Base-by-base conservation (phyloP, 1,140 invertebrate species). In the Drosophila quadrilineata region DNA sequence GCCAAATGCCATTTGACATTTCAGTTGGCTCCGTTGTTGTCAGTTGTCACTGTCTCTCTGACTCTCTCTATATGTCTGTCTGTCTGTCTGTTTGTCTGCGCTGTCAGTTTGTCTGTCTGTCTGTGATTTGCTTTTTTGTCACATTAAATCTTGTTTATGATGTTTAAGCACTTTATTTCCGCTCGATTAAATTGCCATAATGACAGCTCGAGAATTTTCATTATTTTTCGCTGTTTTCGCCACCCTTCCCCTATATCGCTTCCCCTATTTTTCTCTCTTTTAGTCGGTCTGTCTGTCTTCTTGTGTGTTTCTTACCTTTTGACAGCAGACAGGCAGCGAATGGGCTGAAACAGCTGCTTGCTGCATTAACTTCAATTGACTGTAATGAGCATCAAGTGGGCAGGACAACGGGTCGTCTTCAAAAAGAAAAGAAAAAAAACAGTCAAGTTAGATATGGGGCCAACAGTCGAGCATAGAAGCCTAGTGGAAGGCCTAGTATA, bases 71-170 rank as follows among this genome's bases (percentile, higher is more conserved):
- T n/a, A n/a, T n/a, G n/a, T n/a, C n/a, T n/a, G n/a, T n/a, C n/a
- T n/a, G n/a, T n/a, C n/a, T n/a, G n/a, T n/a, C n/a, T n/a, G n/a
- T n/a, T n/a, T n/a, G n/a, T n/a, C n/a, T n/a, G n/a, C n/a, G n/a
- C n/a, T n/a, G n/a, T n/a, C n/a, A n/a, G n/a, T n/a, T n/a, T n/a
- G n/a, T n/a, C n/a, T n/a, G n/a, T 38, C 64, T 16, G 31, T 53
- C 54, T 84, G 76, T 84, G 76, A 80, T 80, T 80, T 80, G 76
- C 77, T 71, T 84, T 82, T 82, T 82, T 82, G 73, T 82, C 77
- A 82, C 76, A 84, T 84, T 82, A 82, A 82, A 82, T 82, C 76
- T 82, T 82, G 77, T 82, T 82, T 82, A 82, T 84, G 76, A 84
- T 53, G 77, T 65, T 73, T 84, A 77, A 70, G 69, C 67, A 84